Evolutionary conservation across 2,888 invertebrate genomes (phyloP).

Genomic region (Hydrotaea diabolus): DNA sequence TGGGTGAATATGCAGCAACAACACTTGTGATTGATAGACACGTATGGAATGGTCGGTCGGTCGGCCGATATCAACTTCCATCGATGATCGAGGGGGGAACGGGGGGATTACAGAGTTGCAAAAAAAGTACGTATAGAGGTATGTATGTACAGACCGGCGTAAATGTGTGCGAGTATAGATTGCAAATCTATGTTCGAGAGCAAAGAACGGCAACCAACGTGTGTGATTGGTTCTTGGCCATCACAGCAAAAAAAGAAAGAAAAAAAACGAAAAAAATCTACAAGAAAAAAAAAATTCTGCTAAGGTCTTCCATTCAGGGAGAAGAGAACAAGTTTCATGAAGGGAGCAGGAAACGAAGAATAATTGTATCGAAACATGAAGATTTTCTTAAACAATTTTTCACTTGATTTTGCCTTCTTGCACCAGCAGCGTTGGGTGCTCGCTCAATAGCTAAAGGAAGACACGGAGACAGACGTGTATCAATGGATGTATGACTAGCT

Average conservation of each 20-base stretch:
- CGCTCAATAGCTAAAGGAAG: neutral
- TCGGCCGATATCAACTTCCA: too few relatives aligned
- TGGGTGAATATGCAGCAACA: conserved; percentile 36
- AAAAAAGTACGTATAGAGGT: neutral
- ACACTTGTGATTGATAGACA: conserved; percentile 64
- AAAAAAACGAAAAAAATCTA: neutral
- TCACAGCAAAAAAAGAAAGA: neutral
- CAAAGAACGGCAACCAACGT: neutral
- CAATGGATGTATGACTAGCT: conserved; percentile 5
- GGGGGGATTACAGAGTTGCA: neutral
- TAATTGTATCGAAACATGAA: neutral
- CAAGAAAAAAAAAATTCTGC: neutral
- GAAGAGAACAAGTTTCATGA: neutral
- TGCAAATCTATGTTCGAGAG: conserved; percentile 36
- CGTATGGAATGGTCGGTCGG: conserved; percentile 19
- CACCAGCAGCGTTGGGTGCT: too few relatives aligned
- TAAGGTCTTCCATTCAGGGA: neutral
- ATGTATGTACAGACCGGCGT: neutral
- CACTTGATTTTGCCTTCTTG: too few relatives aligned
- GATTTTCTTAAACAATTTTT: neutral
- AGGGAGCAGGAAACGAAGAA: neutral
- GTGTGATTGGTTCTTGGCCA: conserved; percentile 29
- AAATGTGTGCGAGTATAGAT: conserved; percentile 14
- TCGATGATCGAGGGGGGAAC: neutral
- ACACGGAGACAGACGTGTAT: too few relatives aligned